phyloP scores from a whole-genome alignment of 2,113 vertebrate genomes.

The Opisthocomus hoazin region DNA sequence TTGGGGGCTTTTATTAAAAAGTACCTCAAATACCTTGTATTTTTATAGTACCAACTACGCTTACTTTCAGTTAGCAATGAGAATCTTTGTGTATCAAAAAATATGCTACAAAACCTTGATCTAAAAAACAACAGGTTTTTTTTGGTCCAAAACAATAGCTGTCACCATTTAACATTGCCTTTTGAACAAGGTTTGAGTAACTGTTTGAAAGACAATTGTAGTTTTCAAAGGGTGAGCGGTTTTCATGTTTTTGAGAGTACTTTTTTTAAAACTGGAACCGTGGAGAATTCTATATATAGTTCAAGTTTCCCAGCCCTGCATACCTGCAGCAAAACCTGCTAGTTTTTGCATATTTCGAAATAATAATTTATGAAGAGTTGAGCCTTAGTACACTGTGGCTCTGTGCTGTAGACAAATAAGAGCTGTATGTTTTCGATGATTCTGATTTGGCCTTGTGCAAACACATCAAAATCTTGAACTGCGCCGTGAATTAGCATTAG shows the following conservation, averaged over 20 bases:
- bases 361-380: neutral
- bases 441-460: neutral
- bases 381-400: accelerated
- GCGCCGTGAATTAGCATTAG: neutral
- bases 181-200: neutral
- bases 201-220: neutral
- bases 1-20: accelerated
- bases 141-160: neutral
- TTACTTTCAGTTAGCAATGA: neutral
- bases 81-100: neutral
- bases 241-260: neutral
- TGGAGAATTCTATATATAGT: neutral
- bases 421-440: neutral
- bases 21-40: neutral
- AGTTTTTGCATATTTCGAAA: neutral
- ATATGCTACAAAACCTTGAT: neutral
- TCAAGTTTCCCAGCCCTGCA: neutral
- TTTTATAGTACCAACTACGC: neutral
- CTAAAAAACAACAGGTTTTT: neutral
- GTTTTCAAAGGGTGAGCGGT: neutral
- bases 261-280: neutral
- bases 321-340: neutral
- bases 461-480: neutral
- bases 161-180: neutral
- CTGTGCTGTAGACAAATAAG: neutral